Base-by-base conservation (phyloP, 2,113 vertebrate species). In the Origma solitaria region DNA sequence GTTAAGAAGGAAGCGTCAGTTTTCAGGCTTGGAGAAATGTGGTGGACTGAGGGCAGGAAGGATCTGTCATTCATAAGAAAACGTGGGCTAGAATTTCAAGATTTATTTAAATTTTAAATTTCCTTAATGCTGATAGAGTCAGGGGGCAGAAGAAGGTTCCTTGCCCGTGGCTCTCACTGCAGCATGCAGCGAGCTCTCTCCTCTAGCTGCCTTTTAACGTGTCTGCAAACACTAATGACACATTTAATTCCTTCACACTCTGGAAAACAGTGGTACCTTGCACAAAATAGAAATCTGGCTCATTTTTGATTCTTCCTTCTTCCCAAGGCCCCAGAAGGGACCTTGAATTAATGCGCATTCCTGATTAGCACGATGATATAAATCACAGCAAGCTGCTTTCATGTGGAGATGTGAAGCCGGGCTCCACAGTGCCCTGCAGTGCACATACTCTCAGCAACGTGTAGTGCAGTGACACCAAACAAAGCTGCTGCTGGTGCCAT, bases 1-100 rank as follows among this genome's bases (percentile, higher is more conserved):
- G 88, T 65, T 96, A 78, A 95, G 95, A 95, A 95, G 88, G 94
- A 95, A 93, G 93, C 60, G 20, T 97, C 94, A 92, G 92, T 83
- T 97, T 97, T 96, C 72, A 56, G 87, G 51, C 79, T 77, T 47
- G 51, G 93, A 95, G 86, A 94, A 93, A 71, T 33, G 78, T 72
- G 94, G 86, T 76, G 81, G 79, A 94, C 68, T 88, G 62, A 91
- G 90, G 96, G 90, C 96, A 96, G 96, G 95, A 96, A 95, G 76
- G 93, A 94, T 69, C 71, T 96, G 95, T 92, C 94, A 90, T 94
- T 93, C 94, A 82, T 49, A 86, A 81, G 57, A 95, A 95, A 97
- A 95, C 0, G n/a, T 42, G 60, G 58, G 69, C 44, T 65, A 81
- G 47, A 56, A 56, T 87, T 81, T 94, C 97, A 88, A 82, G 49